phyloP scores from a whole-genome alignment of 2,888 invertebrate genomes.

The Leptogaster cylindrica region DNA sequence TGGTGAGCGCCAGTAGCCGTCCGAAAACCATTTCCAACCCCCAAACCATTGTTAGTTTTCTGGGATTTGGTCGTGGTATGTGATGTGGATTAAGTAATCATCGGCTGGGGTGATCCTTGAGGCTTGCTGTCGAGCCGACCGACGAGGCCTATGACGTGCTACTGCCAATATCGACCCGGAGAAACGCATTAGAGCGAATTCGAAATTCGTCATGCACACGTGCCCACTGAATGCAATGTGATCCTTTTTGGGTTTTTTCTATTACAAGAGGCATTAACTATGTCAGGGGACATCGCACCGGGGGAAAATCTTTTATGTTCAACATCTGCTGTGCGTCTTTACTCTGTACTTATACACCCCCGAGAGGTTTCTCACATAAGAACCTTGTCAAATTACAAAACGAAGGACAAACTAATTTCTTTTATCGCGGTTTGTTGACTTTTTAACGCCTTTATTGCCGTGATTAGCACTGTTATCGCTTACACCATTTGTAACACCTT shows the following conservation, averaged over 20 bases:
- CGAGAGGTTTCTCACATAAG: constrained; percentile 1
- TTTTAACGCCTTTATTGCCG: constrained; percentile 26
- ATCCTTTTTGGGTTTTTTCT: constrained; percentile 14
- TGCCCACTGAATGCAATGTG: constrained; percentile 9
- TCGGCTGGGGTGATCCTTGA: not conserved
- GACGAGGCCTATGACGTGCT: not conserved
- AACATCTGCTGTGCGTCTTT: constrained; percentile 28
- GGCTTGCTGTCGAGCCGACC: not conserved
- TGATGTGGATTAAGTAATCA: constrained; percentile 24
- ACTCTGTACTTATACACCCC: not conserved
- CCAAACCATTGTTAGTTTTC: constrained; percentile 25
- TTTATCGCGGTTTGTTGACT: constrained; percentile 30
- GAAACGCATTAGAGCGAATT: constrained; percentile 20
- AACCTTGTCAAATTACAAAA: constrained; percentile 7
- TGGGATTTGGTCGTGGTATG: not conserved
- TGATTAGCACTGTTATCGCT: constrained; percentile 26
- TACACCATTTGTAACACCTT: not conserved
- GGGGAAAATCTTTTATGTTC: constrained; percentile 19
- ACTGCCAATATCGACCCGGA: not conserved
- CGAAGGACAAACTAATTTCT: constrained; percentile 15
- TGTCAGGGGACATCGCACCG: not conserved
- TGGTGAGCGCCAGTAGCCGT: not conserved
- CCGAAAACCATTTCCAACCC: not conserved
- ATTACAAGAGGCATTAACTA: not conserved
- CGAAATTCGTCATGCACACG: constrained; percentile 30